Evolutionary conservation across 2,888 invertebrate genomes (phyloP), one percentile per base, ranked within the genome.

Genomic region (Synergus itoensis): DNA sequence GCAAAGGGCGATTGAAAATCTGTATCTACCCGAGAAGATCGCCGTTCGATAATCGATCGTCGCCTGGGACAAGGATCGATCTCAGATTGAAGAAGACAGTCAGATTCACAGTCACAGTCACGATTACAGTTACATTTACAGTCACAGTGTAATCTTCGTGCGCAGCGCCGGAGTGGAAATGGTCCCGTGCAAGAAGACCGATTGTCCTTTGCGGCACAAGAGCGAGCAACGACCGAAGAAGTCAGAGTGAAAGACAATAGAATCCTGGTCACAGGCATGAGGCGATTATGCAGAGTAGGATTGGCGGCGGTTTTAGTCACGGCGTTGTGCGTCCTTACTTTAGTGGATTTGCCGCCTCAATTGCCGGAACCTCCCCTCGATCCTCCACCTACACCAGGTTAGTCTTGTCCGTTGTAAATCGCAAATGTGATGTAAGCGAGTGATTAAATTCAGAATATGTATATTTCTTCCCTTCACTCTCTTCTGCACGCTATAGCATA

Each of bases 321-420:
- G 79, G 91, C 90, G 82, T 86, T 91, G 83, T 91, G 90, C 86
- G 88, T 89, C 84, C 88, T 91, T 82, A 89, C 90, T 84, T 88
- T 91, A 73, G 86, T 91, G 73, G 91, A 91, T 85, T 88, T 90
- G 85, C 91, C 90, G 83, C 90, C 88, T 2, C 89, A 89, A 85
- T 87, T 91, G 86, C 89, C 90, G 87, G 90, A 91, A 86, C 87
- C 88, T 67, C 87, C 88, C 77, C 89, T 88, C 84, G 84, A 88
- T 80, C 88, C 89, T 84, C 89, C 91, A 85, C 89, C 91, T 84
- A 91, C 89, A 80, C 87, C 88, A 86, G 91, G 91, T 91, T 88
- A 89, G 86, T 84, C 84, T 77, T 75, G 21, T 57, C 57, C 45
- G 75, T 40, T 80, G 21, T 41, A 57, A 62, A 62, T 62, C 62